Evolutionary conservation across 2,797 vertebrate genomes (phyloP).

Genomic region (Enteromius thamalakanensis): DNA sequence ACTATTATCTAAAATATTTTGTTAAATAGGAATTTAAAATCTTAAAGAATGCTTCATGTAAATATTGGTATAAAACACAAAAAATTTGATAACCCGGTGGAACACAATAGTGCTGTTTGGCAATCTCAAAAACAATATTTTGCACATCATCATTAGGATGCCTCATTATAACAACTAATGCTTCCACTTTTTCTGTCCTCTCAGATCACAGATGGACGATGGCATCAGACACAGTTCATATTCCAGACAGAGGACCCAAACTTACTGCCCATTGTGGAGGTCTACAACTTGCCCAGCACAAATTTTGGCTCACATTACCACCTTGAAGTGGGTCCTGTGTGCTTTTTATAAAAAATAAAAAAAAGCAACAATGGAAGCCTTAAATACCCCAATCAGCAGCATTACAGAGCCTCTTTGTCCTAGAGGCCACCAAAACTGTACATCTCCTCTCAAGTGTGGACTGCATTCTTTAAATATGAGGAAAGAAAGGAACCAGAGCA

Average conservation of each 20-base stretch:
- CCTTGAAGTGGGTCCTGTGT: constrained; percentile 92
- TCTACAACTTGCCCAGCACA: constrained; percentile 82
- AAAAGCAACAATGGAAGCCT: neutral
- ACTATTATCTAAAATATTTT: neutral
- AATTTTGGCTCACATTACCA: constrained; percentile 83
- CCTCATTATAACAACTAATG: neutral
- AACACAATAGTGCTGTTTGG: neutral
- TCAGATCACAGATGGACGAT: constrained; percentile 90
- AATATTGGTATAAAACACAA: neutral
- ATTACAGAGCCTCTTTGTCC: neutral
- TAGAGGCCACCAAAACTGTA: neutral
- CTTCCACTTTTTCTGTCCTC: constrained; percentile 25
- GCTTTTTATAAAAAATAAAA: constrained; percentile 84
- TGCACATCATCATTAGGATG: neutral
- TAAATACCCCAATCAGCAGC: constrained; percentile 34
- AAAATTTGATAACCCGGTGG: neutral
- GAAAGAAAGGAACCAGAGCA: constrained; percentile 34
- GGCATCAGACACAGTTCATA: constrained; percentile 89
- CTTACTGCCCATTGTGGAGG: constrained; percentile 86
- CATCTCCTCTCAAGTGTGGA: constrained; percentile 22
- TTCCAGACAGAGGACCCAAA: constrained; percentile 92
- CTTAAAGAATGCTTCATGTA: neutral
- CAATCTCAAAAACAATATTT: no score
- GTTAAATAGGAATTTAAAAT: neutral
- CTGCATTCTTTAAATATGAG: constrained; percentile 30